Evolutionary conservation across 2,888 invertebrate genomes (phyloP), one percentile per base, ranked within the genome.

Genomic region (Tryphoninae sp.): DNA sequence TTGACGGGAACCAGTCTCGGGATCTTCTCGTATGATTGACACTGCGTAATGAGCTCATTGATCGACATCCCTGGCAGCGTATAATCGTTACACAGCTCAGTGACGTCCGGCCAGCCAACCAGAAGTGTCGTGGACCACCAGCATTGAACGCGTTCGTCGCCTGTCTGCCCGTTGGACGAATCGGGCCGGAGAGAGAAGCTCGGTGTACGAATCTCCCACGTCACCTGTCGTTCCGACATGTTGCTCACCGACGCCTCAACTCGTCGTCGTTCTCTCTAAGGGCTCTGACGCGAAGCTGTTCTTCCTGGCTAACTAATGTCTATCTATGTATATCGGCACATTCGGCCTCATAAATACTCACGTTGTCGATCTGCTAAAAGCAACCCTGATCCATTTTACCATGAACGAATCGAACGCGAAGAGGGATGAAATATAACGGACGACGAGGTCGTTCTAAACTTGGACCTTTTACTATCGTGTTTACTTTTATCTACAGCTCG

Each of bases 11-110:
- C 40, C 13, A 16, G n/a, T 33, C 55, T 22, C 22, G 42, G 23
- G 53, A 23, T 22, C 23, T 11, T 6, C 23, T 22, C 26, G 51
- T 64, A 79, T 85, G 84, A 89, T 86, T 89, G 89, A 87, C 88
- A 86, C 86, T 84, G 86, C 85, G 88, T 89, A 90, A 89, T 89
- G 89, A 90, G 88, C 87, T 90, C 90, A 89, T 89, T 86, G 90
- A 90, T 90, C 88, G 88, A 87, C 88, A 85, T 86, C 86, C 86
- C 86, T 86, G 86, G 86, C 85, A 84, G 79, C 84, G 81, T 87
- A 85, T 89, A 89, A 89, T 89, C 87, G 88, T 87, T 89, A 89
- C 89, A 88, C 81, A 87, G 67, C 81, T 86, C 73, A 74, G 85
- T 82, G 83, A 83, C 75, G 82, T 85, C 64, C 77, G 80, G 69